Percentiles rank a stretch among this genome's conserved stretches.
These are phyloP conservation scores for Sinonovacula constricta DNA, from an alignment of 1,140 invertebrate genomes.

Conservation along the genomic window DNA sequence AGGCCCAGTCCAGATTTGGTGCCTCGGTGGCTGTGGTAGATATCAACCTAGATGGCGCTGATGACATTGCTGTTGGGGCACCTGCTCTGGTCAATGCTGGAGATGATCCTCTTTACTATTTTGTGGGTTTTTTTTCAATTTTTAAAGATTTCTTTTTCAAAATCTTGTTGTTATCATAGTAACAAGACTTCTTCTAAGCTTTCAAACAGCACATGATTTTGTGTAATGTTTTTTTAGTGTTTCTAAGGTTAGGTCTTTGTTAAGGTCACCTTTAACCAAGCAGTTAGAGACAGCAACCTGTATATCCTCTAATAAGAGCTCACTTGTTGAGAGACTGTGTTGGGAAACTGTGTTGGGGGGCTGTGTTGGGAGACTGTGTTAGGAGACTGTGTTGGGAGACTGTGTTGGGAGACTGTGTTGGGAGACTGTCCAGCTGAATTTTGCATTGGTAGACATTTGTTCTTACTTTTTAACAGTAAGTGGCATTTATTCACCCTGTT, in stretches of 20 bases:
- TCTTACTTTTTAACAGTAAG: not conserved
- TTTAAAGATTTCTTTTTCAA: not conserved
- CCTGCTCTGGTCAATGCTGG: slow-evolving; percentile 45
- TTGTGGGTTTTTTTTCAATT: slow-evolving; percentile 17
- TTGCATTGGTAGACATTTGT: not conserved
- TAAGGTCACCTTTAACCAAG: not conserved
- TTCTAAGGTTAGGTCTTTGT: not conserved
- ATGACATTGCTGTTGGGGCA: slow-evolving; percentile 67
- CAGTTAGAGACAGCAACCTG: not conserved
- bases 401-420: not conserved
- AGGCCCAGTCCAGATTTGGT: slow-evolving; percentile 66
- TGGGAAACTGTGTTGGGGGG: not conserved
- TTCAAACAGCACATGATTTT: too few relatives aligned
- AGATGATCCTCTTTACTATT: slow-evolving; percentile 26
- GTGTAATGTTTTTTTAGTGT: not conserved
- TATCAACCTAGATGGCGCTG: slow-evolving; percentile 67
- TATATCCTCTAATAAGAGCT: not conserved
- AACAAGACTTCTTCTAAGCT: too few relatives aligned
- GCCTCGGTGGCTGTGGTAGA: slow-evolving; percentile 65
- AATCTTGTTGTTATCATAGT: not conserved
- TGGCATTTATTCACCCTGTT: not conserved
- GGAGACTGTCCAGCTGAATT: not conserved
- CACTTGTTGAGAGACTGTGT: not conserved
- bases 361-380: not conserved
- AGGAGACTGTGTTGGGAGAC: not conserved